phyloP scores from a whole-genome alignment of 2,113 vertebrate species.

The Silurus meridionalis region DNA sequence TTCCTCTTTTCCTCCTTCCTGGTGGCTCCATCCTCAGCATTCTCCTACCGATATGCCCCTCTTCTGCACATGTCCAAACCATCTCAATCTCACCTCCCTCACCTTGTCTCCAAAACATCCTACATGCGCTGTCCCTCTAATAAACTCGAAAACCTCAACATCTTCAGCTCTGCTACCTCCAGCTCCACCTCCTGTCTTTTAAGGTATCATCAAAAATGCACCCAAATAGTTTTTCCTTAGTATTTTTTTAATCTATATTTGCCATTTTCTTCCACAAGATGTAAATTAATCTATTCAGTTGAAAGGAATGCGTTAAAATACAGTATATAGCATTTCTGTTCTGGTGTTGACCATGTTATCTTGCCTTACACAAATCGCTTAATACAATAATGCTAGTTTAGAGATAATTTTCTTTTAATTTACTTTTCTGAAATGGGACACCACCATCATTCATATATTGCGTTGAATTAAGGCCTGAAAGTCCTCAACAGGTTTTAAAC shows the following conservation, averaged over 20 bases:
- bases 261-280: not conserved
- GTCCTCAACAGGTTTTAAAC: not conserved
- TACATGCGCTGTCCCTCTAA: too few species aligned
- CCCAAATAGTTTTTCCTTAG: not conserved
- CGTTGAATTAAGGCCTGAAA: slow-evolving; percentile 8
- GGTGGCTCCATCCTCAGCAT: too few species aligned
- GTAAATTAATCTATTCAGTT: not conserved
- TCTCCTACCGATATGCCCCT: too few species aligned
- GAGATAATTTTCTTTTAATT: not conserved
- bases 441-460: slow-evolving; percentile 16
- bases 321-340: not conserved
- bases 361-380: not conserved
- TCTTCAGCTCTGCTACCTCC: too few species aligned
- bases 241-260: too few species aligned
- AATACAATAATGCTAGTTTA: not conserved
- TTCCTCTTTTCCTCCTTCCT: too few species aligned
- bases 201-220: not conserved
- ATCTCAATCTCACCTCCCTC: too few species aligned
- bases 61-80: too few species aligned
- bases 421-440: not conserved
- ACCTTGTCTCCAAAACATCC: too few species aligned
- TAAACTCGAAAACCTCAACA: too few species aligned
- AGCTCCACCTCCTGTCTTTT: not conserved
- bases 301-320: not conserved
- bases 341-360: not conserved